Base-by-base conservation (phyloP, 2,113 vertebrate species). In the Plectropomus leopardus region DNA sequence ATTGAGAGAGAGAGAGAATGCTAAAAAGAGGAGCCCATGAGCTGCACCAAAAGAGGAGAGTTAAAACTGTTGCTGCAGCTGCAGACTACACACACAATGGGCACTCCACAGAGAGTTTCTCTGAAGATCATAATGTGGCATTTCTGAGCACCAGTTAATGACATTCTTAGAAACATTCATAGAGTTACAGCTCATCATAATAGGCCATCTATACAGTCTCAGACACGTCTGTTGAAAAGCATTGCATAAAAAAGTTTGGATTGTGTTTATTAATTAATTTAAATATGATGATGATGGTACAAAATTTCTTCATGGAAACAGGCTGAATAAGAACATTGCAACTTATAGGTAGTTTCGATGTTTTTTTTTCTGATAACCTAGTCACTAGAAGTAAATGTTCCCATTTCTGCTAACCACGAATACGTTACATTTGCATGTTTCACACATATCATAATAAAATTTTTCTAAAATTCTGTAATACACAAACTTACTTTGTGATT, bases 21-120 rank as follows among this genome's bases (percentile, higher is more conserved):
- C 13, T 77, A n/a, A 72, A n/a, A 84, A 77, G 32, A 66, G 26
- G 69, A 53, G 54, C 19, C 55, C 28, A 63, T 1, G 5, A 80
- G 44, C 32, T 53, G 23, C 17, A 51, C 4, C 9, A 32, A 47
- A 53, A 72, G 42, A 60, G 51, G 26, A 36, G 59, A 59, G 54
- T 51, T 58, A 36, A 63, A 72, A 72, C 23, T 53, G 60, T 71
- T 64, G 63, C 48, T 85, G 75, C 76, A 83, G 88, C 72, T 82
- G 80, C 70, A 71, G 60, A 80, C 44, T n/a, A n/a, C 21, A 78
- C 76, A 76, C 66, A 74, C 68, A 70, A 50, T 50, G 54, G 72
- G 28, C 51, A 51, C 30, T 72, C 6, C 14, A 69, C 44, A 72
- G 59, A 79, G 17, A 69, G 28, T 1, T 9, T 44, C 58, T 32